Evolutionary conservation across 2,113 vertebrate species (phyloP), one percentile per base, ranked within the genome.

Genomic region (Lophius piscatorius): DNA sequence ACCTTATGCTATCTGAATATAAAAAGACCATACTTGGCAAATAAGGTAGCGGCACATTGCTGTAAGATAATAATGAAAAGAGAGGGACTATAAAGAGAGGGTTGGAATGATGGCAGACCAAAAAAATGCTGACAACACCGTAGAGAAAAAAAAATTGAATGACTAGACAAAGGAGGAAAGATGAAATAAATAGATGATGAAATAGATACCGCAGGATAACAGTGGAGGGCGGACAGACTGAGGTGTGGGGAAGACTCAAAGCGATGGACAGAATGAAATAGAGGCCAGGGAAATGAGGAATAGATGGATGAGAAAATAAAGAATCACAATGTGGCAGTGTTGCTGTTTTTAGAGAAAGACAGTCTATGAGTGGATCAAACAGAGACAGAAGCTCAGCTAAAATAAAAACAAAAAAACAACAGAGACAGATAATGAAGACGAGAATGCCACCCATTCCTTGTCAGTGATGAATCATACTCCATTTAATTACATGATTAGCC

Each of bases 401-500:
- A 74, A 74, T 45, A 66, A 38, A 71, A 66, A 54, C 46, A 65
- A 20, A 61, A 48, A 62, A 50, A 16, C n/a, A 52, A 64, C 65
- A 58, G 50, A 75, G 50, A 69, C 14, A 17, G 21, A 65, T 62
- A 68, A 69, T 33, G 36, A 39, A 41, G 10, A 20, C 23, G 45
- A 67, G 42, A 51, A 63, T 40, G 38, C 46, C 69, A 69, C 60
- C 42, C 44, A 58, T 78, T 71, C 50, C 50, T 72, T 57, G 46
- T 63, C 35, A 54, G 44, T 54, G 65, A 84, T 76, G 62, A 78
- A 80, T 80, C 69, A 46, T 66, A 55, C 59, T 70, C 49, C 70
- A 65, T 82, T 66, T 78, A 74, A 81, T 81, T 65, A 70, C 66
- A 61, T 0, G 54, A 74, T 78, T 74, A 78, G 46, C 56, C 18